phyloP scores from a whole-genome alignment of 2,797 vertebrate genomes.

The Psittacula echo region DNA sequence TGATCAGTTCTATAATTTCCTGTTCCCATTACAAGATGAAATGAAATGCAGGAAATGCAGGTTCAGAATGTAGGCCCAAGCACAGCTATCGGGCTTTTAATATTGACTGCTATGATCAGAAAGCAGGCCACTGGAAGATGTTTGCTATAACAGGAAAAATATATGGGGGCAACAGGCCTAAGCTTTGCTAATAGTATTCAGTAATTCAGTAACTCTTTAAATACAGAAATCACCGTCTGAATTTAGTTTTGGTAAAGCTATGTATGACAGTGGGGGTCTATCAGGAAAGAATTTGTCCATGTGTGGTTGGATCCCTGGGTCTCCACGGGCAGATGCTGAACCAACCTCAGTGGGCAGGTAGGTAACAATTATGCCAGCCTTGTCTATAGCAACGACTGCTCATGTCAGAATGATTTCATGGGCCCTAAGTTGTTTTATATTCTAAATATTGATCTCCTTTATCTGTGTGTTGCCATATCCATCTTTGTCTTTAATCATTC shows the following conservation, averaged over 20 bases:
- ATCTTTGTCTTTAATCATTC: slow-evolving; percentile 43
- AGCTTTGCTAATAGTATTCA: background rate
- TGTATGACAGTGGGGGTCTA: background rate
- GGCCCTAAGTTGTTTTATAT: background rate
- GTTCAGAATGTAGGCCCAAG: background rate
- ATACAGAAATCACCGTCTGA: background rate
- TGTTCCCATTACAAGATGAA: background rate
- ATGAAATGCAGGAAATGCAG: background rate
- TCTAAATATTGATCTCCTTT: slow-evolving; percentile 49
- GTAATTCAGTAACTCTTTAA: background rate
- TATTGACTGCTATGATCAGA: background rate
- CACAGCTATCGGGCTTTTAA: background rate
- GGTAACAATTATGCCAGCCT: background rate
- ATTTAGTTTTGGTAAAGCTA: background rate
- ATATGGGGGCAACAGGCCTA: background rate
- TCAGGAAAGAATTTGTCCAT: background rate
- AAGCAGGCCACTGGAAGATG: background rate
- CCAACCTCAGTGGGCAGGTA: background rate
- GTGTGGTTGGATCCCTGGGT: background rate
- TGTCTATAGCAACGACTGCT: background rate
- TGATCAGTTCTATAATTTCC: background rate
- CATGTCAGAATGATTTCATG: background rate
- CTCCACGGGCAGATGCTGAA: background rate
- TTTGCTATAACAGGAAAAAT: background rate
- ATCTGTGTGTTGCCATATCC: slow-evolving; percentile 1